Conservation (phyloP, 2,888 invertebrate genomes). For the Thecocarcelia acutangulata region DNA sequence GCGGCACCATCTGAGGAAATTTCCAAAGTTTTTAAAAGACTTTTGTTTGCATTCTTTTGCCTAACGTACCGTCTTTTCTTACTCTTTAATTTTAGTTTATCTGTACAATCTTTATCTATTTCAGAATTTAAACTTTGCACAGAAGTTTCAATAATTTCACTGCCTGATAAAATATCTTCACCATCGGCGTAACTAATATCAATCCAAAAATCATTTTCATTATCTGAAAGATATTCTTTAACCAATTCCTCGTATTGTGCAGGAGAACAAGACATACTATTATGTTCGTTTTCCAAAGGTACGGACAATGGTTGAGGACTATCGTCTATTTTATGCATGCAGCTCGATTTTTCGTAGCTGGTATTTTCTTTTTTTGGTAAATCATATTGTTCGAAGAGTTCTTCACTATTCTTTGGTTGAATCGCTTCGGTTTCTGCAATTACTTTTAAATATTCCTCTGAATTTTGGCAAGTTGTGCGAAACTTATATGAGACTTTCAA, state of each 20-base stretch:
- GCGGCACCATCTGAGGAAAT: slow-evolving; percentile 72
- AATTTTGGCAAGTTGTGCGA: slow-evolving; percentile 78
- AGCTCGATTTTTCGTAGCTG: no score
- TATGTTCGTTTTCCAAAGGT: not conserved
- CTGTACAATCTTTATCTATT: not conserved
- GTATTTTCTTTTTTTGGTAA: slow-evolving; percentile 7
- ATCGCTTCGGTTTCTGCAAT: slow-evolving; percentile 69
- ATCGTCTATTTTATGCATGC: not conserved
- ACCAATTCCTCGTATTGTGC: slow-evolving; percentile 2
- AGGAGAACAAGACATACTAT: not conserved
- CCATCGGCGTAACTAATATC: slow-evolving; percentile 28
- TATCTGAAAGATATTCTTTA: not conserved
- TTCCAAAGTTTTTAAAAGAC: slow-evolving; percentile 70
- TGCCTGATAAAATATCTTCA: slow-evolving; percentile 7
- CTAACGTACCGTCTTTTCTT: not conserved
- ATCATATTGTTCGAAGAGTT: slow-evolving; percentile 33
- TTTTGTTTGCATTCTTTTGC: not conserved
- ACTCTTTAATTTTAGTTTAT: not conserved
- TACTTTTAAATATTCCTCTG: slow-evolving; percentile 78
- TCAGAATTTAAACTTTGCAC: not conserved
- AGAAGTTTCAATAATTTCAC: slow-evolving; percentile 18
- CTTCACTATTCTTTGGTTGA: not conserved
- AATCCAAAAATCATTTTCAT: slow-evolving; percentile 24
- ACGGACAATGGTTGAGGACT: slow-evolving; percentile 15
- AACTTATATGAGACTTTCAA: slow-evolving; percentile 79